Base-by-base conservation (phyloP, 2,113 vertebrate genomes). In the Thryonomys swinderianus region DNA sequence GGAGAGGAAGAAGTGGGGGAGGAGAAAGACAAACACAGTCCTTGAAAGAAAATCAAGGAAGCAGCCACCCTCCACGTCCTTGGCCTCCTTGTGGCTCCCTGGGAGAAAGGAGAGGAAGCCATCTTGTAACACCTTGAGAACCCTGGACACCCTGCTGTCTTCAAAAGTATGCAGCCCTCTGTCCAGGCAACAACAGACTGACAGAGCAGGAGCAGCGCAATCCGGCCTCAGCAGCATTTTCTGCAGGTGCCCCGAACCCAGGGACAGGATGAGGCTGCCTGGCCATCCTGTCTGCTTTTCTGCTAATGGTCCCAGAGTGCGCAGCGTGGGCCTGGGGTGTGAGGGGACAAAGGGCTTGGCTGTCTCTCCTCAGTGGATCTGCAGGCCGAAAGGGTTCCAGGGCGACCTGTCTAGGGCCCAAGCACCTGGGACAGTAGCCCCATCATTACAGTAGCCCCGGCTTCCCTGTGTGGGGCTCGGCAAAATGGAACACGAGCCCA, bases 11-110 rank as follows among this genome's bases (percentile, higher is more conserved):
- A 45, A 12, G 12, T 25, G 40, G 7, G 21, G 59, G 59, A 61
- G 12, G 25, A 95, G 99, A 97, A 99, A 99, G 45, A 99, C 98
- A 30, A 99, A 99, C 25, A 99, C 80, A 0, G 98, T 98, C 2
- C 98, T 99, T 25, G 98, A 98, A 96, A 99, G 99, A 99, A 85
- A 99, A 97, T 99, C 99, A 99, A 2, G 99, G 99, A 97, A 99
- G 99, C 88, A 98, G 98, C 45, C 98, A 98, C 98, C 42, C 23
- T 40, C 37, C 1, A 0, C 9, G 25, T 2, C 5, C 42, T 21
- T 0, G 0, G 17, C 34, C 5, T 45, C 74, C 16, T 11, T 12
- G 1, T 27, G 69, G 23, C 23, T 14, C 27, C 71, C 40, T 30
- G 25, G 71, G 23, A 74, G 40, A 23, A 2, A 42, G 2, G 69